Conservation (phyloP, 2,888 invertebrate genomes). For the Hecatera dysodea region DNA sequence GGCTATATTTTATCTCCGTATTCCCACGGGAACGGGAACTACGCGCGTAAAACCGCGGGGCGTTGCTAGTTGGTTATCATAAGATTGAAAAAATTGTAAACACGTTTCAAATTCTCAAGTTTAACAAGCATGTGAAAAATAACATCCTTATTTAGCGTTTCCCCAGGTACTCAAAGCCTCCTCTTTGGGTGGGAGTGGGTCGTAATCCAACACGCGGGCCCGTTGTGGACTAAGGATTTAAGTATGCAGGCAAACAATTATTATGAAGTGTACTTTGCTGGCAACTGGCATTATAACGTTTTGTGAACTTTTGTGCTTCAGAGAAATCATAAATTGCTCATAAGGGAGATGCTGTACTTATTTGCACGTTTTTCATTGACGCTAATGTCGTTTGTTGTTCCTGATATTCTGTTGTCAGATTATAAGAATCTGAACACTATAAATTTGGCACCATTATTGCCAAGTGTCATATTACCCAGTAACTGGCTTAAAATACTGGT, state of each 20-base stretch:
- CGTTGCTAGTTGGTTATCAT: too few relatives aligned
- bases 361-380: neutral
- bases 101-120: neutral
- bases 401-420: too few relatives aligned
- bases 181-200: neutral
- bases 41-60: too few relatives aligned
- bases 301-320: neutral
- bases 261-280: neutral
- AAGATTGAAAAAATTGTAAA: neutral
- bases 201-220: slow-evolving; percentile 8
- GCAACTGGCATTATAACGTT: neutral
- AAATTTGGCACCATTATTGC: too few relatives aligned
- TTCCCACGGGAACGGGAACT: too few relatives aligned
- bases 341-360: too few relatives aligned
- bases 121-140: neutral
- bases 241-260: slow-evolving; percentile 34
- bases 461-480: too few relatives aligned
- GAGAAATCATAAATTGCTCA: neutral
- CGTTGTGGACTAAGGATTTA: neutral
- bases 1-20: too few relatives aligned
- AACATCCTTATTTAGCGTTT: neutral
- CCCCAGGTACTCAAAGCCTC: neutral
- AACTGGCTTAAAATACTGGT: too few relatives aligned
- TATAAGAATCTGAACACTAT: too few relatives aligned
- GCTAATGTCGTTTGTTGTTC: too few relatives aligned